phyloP scores from a whole-genome alignment of 2,113 vertebrate species.

The Eulemur rufifrons region DNA sequence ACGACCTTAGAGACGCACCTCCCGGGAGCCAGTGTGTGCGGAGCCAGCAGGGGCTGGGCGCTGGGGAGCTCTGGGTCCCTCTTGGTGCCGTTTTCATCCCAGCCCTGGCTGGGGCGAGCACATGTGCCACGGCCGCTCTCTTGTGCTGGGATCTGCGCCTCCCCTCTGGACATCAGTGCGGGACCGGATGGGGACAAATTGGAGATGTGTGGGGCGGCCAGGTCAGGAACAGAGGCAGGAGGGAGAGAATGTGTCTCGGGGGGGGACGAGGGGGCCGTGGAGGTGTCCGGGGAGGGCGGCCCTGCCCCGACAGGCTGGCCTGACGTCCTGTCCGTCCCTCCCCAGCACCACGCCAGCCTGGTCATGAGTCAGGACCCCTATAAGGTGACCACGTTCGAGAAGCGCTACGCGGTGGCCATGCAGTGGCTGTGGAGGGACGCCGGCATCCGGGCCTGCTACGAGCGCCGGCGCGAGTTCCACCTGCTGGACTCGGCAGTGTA shows the following conservation, averaged over 20 bases:
- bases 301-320: background rate
- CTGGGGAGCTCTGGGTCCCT: too few relatives aligned
- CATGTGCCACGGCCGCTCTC: background rate
- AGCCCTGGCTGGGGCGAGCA: background rate
- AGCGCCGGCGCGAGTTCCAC: constrained; percentile 90
- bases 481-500: constrained; percentile 93
- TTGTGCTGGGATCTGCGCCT: background rate
- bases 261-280: background rate
- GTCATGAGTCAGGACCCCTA: constrained; percentile 86
- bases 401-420: constrained; percentile 79
- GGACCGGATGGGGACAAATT: background rate
- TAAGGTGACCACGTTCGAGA: constrained; percentile 84
- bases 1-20: background rate
- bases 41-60: background rate
- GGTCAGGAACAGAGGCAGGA: background rate
- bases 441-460: constrained; percentile 88
- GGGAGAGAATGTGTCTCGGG: background rate
- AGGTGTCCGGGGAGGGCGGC: background rate
- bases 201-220: too few relatives aligned
- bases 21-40: background rate
- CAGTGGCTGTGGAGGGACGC: constrained; percentile 88
- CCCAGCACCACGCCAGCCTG: constrained; percentile 85
- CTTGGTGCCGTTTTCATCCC: too few relatives aligned
- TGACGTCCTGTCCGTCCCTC: background rate
- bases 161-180: background rate